Base-by-base conservation (phyloP, 2,797 vertebrate genomes). In the Anabas testudineus region DNA sequence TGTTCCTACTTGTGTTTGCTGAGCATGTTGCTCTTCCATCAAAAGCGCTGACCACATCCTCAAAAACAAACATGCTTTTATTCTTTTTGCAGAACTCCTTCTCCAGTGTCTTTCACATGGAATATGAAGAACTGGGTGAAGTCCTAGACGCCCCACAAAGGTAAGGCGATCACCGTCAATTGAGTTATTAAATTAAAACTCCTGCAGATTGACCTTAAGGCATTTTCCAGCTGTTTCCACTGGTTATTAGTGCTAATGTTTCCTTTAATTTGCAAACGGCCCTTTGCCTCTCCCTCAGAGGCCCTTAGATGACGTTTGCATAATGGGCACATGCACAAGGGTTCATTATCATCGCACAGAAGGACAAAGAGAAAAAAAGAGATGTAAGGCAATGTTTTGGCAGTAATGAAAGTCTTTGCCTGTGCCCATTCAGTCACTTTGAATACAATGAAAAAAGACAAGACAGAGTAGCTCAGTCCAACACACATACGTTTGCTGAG, bases 51-150 rank as follows among this genome's bases (percentile, higher is more conserved):
- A 43, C 32, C 12, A 49, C 56, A 71, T 46, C 14, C 39, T 15
- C 55, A 14, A 58, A 56, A 74, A 64, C 76, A 57, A 83, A 70
- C 9, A 0, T 4, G 1, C n/a, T 32, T 67, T 46, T 41, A 6
- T 74, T 86, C 28, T 69, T 52, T 67, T 75, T 78, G 46, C 92
- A 99, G 97, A 97, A 98, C 88, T 95, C 96, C 28, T 99, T 98
- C 92, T 97, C 97, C 84, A 96, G 96, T 41, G 95, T 98, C 74
- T 99, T 99, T 87, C 96, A 99, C 87, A 99, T 99, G 98, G 96
- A 97, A 77, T 95, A 94, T 48, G 94, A 97, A 60, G 96, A 97
- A 74, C 86, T 96, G 39, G 84, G 90, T 28, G 92, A 95, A 66
- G 84, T 94, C 39, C 61, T 92, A 8, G 94, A 95, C 42, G 72